A percentile compares a stretch with the other conserved stretches of the same genome.
phyloP scores from a whole-genome alignment of 1,140 invertebrate genomes.

The Drosophila jambulina region DNA sequence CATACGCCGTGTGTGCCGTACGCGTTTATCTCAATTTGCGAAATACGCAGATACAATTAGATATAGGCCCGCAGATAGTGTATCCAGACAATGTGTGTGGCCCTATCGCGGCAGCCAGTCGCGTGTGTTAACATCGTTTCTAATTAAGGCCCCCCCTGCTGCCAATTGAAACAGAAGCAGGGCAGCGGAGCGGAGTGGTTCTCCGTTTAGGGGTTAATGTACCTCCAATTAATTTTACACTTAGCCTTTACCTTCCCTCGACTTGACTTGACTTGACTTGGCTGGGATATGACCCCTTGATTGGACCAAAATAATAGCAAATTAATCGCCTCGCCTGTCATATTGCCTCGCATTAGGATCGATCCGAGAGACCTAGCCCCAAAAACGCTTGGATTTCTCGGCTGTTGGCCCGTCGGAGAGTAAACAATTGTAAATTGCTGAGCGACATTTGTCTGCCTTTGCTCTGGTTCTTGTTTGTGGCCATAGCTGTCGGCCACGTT shows the following conservation, averaged over 20 bases:
- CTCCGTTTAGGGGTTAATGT: conserved; percentile 11
- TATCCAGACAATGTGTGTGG: conserved; percentile 26
- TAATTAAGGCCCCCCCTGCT: conserved; percentile 47
- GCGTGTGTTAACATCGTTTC: conserved; percentile 72
- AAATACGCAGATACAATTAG: conserved; percentile 62
- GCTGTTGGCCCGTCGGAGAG: conserved; percentile 36
- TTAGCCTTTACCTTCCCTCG: conserved; percentile 2
- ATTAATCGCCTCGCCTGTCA: conserved; percentile 55
- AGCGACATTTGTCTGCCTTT: conserved; percentile 47
- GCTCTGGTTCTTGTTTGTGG: conserved; percentile 19
- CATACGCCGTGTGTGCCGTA: conserved; percentile 35
- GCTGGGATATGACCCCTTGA: conserved; percentile 39
- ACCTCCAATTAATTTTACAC: conserved; percentile 19
- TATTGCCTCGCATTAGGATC: conserved; percentile 30
- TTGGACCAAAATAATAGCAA: conserved; percentile 55
- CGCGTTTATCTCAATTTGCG: conserved; percentile 68
- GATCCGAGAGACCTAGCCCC: conserved; percentile 11
- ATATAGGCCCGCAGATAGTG: conserved; percentile 35
- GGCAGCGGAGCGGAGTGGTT: background rate
- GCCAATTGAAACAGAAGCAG: conserved; percentile 1
- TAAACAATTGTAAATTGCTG: conserved; percentile 65
- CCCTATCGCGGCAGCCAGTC: conserved; percentile 31
- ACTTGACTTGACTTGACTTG: background rate
- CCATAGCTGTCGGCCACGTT: conserved; percentile 44
- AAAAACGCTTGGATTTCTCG: conserved; percentile 26